A percentile compares a stretch with the other conserved stretches of the same genome.
Evolutionary conservation across 1,140 invertebrate species (phyloP).

Genomic region (Micrasema minimum): DNA sequence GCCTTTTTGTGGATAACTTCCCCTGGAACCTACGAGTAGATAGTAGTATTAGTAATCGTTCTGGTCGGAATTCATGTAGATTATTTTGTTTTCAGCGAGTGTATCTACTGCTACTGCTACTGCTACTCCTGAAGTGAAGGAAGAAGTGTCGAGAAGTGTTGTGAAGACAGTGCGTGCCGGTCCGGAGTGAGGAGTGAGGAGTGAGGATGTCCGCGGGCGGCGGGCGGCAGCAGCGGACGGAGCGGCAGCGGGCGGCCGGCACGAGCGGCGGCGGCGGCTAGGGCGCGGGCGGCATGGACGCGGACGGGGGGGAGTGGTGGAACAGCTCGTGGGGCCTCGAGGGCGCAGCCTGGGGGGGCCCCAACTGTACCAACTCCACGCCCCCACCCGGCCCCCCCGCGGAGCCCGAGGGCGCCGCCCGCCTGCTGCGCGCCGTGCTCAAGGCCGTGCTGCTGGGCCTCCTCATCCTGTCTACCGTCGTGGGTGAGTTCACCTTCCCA

Average conservation of each 20-base stretch:
- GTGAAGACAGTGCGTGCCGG: not conserved
- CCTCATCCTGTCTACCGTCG: slow-evolving; percentile 64
- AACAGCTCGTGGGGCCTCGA: slow-evolving; percentile 49
- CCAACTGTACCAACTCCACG: slow-evolving; percentile 59
- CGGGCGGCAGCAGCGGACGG: not conserved
- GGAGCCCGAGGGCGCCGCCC: slow-evolving; percentile 57
- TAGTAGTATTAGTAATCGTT: too few species aligned
- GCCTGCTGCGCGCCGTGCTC: slow-evolving; percentile 60
- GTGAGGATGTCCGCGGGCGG: too few species aligned
- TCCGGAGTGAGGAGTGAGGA: not conserved
- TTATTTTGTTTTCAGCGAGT: too few species aligned
- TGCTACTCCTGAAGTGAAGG: too few species aligned
- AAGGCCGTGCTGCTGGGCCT: slow-evolving; percentile 64
- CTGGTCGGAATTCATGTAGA: too few species aligned
- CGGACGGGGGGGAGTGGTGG: slow-evolving; percentile 43
- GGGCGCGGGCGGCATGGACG: slow-evolving; percentile 41
- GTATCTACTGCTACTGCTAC: too few species aligned
- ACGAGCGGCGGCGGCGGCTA: not conserved
- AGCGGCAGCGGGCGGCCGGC: too few species aligned
- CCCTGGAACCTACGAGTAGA: too few species aligned
- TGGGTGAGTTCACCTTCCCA: slow-evolving; percentile 60
- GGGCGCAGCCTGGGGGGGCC: slow-evolving; percentile 50
- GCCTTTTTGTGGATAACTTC: too few species aligned
- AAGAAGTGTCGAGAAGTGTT: not conserved
- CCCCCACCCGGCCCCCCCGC: slow-evolving; percentile 50